Conservation (phyloP, 2,113 vertebrate species). For the Leptodactylus fuscus region DNA sequence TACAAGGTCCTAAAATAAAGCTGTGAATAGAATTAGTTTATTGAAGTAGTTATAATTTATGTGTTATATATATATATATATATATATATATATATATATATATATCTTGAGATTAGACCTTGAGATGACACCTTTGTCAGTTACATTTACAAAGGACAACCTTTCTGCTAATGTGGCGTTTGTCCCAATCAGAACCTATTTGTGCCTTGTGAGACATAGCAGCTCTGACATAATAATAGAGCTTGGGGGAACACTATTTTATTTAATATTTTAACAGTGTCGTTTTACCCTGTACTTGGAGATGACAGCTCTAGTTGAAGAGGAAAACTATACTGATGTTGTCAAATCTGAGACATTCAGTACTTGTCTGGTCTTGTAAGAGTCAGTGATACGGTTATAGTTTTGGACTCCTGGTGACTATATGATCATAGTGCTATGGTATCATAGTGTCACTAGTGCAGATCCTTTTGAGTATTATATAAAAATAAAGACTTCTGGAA, state of each 20-base stretch:
- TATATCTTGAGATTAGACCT: background rate
- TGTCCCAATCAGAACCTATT: background rate
- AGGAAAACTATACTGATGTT: background rate
- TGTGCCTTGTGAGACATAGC: background rate
- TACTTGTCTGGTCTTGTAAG: background rate
- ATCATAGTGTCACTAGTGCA: background rate
- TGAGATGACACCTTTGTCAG: background rate
- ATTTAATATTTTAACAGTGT: background rate
- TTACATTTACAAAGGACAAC: background rate
- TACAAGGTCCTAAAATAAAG: too few relatives aligned
- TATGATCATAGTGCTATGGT: background rate
- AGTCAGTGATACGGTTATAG: background rate
- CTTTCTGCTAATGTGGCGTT: background rate
- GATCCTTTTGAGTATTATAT: background rate
- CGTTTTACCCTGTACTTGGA: background rate
- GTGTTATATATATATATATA: too few relatives aligned
- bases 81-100: too few relatives aligned
- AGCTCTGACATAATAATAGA: background rate
- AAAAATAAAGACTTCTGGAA: background rate
- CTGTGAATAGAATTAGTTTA: too few relatives aligned
- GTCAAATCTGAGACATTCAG: background rate
- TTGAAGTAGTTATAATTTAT: too few relatives aligned
- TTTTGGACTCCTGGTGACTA: background rate
- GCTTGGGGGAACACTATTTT: background rate
- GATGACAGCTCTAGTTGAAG: background rate